A percentile compares a stretch with the other conserved stretches of the same genome.
These are phyloP conservation scores for Eulithis testata DNA, from an alignment of 2,888 invertebrate species.

Conservation along the genomic window DNA sequence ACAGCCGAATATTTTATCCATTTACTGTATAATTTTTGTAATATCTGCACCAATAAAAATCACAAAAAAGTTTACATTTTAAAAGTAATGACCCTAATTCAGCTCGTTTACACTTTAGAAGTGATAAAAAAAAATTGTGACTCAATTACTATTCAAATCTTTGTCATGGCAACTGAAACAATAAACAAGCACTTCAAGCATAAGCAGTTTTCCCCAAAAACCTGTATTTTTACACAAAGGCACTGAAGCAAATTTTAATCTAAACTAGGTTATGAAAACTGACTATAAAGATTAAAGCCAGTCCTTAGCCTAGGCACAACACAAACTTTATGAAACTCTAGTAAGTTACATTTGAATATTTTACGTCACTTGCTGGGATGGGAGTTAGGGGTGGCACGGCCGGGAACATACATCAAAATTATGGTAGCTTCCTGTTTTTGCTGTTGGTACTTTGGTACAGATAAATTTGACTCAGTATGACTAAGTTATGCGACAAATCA, in stretches of 20 bases:
- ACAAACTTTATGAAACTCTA: constrained; percentile 33
- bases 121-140: too few relatives aligned
- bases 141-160: too few relatives aligned
- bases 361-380: constrained; percentile 38
- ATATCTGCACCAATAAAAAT: too few relatives aligned
- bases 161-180: too few relatives aligned
- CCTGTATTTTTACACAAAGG: neutral
- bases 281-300: neutral
- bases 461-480: constrained; percentile 9
- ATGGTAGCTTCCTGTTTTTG: constrained; percentile 14
- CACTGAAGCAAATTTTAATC: neutral
- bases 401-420: constrained; percentile 18
- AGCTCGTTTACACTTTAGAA: too few relatives aligned
- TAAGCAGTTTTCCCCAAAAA: neutral
- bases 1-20: too few relatives aligned
- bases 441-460: constrained; percentile 7
- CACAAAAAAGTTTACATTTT: too few relatives aligned
- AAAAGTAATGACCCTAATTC: too few relatives aligned
- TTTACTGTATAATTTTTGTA: too few relatives aligned
- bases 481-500: constrained; percentile 1
- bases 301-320: constrained; percentile 5
- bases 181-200: neutral
- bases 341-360: constrained; percentile 51
- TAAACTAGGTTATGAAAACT: constrained; percentile 16
- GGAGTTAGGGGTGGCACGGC: constrained; percentile 24